Base-by-base conservation (phyloP, 2,888 invertebrate genomes). In the Imbricaverruca yamaguchii region DNA sequence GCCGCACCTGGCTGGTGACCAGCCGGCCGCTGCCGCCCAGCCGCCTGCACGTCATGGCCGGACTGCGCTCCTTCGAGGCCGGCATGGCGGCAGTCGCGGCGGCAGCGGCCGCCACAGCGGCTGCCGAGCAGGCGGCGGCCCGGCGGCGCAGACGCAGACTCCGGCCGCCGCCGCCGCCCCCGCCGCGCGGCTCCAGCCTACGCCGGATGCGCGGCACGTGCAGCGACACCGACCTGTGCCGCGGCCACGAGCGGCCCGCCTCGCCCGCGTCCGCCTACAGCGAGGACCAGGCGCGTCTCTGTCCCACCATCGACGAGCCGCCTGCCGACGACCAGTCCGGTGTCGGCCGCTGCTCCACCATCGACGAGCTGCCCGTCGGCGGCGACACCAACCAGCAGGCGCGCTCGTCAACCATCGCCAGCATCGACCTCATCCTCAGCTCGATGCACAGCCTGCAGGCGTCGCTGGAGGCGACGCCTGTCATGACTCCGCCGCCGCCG, bases 21-120 rank as follows among this genome's bases (percentile, higher is more conserved):
- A 74, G 74, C 21, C 21, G 10, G 55, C 74, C 74, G 74, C 74
- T 74, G 74, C 74, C 74, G 74, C 74, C 74, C 74, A 74, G 74
- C 74, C 74, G 55, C 55, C 53, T 74, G 12, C 13, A 74, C 74
- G 74, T 74, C 21, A 13, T 74, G 9, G 74, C 74, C 74, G 74
- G 74, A 8, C 74, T 74, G 74, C 74, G 74, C 74, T 74, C 74
- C 21, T 74, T 74, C 74, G 74, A 74, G 74, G 74, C 74, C 25
- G 53, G 69, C 55, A 8, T 9, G 15, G 21, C 23, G 21, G 74
- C 74, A 2, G 74, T 11, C 39, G n/a, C 11, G 0, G 65, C 65
- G 10, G n/a, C 12, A 59, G n/a, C 65, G 23, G n/a, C 65, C 9
- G 65, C 23, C 25, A 55, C 59, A 55, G 74, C 53, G 74, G 74